Evolutionary conservation across 2,888 invertebrate genomes (phyloP).

Genomic region (Chrysotoxum bicinctum): DNA sequence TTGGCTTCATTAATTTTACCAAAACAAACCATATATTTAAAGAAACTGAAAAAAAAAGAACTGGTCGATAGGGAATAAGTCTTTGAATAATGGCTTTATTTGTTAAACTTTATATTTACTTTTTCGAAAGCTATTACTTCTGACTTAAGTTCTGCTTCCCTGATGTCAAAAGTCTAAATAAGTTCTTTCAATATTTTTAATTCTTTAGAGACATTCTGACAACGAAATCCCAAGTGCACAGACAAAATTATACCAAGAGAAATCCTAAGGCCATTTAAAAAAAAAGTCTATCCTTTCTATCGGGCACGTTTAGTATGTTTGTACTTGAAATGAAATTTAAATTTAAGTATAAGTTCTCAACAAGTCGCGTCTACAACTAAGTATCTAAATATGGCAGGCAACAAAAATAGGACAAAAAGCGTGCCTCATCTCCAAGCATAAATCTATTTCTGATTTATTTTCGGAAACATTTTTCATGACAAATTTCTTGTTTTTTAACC

Average conservation of each 20-base stretch:
- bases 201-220: neutral
- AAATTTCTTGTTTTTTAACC: neutral
- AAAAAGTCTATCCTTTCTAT: neutral
- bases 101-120: no score
- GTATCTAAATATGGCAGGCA: slow-evolving; percentile 11
- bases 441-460: slow-evolving; percentile 28
- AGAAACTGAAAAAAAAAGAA: no score
- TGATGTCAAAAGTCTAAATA: neutral
- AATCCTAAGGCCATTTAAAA: neutral
- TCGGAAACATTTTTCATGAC: slow-evolving; percentile 37
- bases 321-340: neutral
- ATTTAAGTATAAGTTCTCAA: neutral
- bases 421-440: neutral
- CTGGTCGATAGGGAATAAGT: no score
- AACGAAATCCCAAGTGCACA: neutral
- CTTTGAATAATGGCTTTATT: no score
- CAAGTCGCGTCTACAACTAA: neutral
- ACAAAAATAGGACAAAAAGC: neutral
- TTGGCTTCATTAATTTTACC: no score
- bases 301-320: neutral
- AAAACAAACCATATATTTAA: no score
- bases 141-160: neutral
- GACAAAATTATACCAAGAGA: neutral
- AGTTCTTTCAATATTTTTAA: neutral
- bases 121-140: neutral